These are phyloP conservation scores for Rhaphigaster nebulosa DNA, from an alignment of 2,888 invertebrate species.

Conservation along the genomic window DNA sequence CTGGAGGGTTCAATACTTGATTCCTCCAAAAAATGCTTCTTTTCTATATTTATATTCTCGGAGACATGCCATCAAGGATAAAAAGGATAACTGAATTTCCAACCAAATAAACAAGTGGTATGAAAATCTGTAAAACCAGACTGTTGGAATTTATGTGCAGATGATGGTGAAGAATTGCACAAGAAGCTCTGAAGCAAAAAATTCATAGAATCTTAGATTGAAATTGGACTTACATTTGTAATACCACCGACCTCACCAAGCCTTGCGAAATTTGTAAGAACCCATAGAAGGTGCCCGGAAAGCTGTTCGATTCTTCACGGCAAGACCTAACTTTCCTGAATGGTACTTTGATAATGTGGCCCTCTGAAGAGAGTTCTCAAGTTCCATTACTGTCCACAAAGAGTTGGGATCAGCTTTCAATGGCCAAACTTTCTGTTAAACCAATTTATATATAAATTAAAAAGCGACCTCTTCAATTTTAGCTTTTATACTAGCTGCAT, in stretches of 20 bases:
- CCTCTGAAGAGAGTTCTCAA: background rate
- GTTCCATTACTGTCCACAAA: conserved; percentile 5
- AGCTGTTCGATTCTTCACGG: background rate
- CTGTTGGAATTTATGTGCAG: too few species aligned
- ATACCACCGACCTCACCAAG: background rate
- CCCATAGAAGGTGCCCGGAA: background rate
- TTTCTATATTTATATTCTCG: background rate
- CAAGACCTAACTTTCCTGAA: background rate
- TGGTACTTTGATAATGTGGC: background rate
- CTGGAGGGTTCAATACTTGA: too few species aligned
- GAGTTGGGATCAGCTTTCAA: background rate
- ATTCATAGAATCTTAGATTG: background rate
- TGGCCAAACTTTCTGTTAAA: background rate
- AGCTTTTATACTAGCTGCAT: background rate
- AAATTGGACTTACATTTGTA: background rate
- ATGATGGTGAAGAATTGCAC: too few species aligned
- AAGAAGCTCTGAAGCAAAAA: too few species aligned
- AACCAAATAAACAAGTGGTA: too few species aligned
- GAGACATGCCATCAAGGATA: too few species aligned
- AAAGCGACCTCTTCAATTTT: background rate
- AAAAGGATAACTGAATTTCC: too few species aligned
- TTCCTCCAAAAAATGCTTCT: too few species aligned
- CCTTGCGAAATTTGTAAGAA: background rate
- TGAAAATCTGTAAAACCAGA: too few species aligned
- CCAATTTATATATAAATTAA: background rate